Base-by-base conservation (phyloP, 2,113 vertebrate species). In the Clarias magur region DNA sequence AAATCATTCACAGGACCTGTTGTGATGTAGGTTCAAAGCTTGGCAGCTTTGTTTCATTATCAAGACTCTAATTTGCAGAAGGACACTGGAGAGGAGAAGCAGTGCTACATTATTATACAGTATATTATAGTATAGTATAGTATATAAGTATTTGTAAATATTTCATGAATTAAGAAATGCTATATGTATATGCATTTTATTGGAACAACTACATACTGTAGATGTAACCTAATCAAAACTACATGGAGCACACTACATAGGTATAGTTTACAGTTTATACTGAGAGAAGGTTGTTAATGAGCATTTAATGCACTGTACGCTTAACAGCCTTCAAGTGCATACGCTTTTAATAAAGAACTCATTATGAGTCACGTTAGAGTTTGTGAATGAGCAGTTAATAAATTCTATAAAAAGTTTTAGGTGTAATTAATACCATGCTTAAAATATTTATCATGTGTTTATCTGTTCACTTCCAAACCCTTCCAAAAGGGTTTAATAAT, bases 1-100 rank as follows among this genome's bases (percentile, higher is more conserved):
- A 30, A 57, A 57, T 76, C 75, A 78, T 57, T 56, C 68, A 21
- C 30, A 72, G 30, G 42, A 76, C 73, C 73, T 57, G n/a, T 30
- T 80, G 54, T 60, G 17, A 25, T 34, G 19, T 15, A 62, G 21
- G 11, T 62, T 81, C 54, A 62, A 19, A 81, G 57, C 30, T 62
- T 62, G 11, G 30, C 79, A 81, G 56, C 57, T 80, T 80, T 57
- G 75, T 78, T 78, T 17, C 23, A 78, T 78, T 78, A n/a, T 16
- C 11, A 76, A 54, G 23, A 5, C 48, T 53, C 42, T 54, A 27
- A 27, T 16, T 54, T 79, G 54, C 54, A 79, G 54, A 11, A 6
- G 25, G 54, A 79, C 54, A 30, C 48, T 12, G 19, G 5, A 15
- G 30, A 57, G 16, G 8, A 30, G 13, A 78, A 53, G 15, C 23